phyloP scores from a whole-genome alignment of 2,888 invertebrate genomes.

The Hypselothyrea guttata region DNA sequence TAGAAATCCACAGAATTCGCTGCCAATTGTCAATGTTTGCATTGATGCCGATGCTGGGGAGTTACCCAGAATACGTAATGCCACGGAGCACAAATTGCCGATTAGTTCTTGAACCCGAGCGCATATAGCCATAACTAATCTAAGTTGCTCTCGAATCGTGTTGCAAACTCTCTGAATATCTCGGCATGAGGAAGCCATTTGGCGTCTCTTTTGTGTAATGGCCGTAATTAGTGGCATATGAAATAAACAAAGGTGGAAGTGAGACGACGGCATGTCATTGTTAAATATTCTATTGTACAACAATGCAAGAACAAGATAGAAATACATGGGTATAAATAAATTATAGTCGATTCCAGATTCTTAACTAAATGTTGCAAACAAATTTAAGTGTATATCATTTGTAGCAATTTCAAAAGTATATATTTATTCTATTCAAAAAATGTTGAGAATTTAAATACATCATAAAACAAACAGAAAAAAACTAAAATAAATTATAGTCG shows the following conservation, averaged over 20 bases:
- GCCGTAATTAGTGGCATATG: conserved; percentile 44
- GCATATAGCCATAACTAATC: conserved; percentile 49
- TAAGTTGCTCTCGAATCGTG: conserved; percentile 47
- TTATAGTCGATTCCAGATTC: no score
- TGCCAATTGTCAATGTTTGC: conserved; percentile 16
- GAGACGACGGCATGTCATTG: conserved; percentile 27
- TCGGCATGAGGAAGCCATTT: conserved; percentile 53
- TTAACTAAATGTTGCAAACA: no score
- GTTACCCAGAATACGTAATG: conserved; percentile 16
- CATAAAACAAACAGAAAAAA: no score
- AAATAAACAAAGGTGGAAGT: conserved; percentile 26
- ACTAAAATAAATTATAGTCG: no score
- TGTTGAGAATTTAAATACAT: no score
- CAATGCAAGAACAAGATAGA: not conserved
- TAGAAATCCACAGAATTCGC: conserved; percentile 1
- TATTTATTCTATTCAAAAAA: no score
- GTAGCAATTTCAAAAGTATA: no score
- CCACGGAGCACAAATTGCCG: conserved; percentile 35
- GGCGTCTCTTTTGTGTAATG: conserved; percentile 45
- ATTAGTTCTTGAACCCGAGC: conserved; percentile 62
- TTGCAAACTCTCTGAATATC: conserved; percentile 42
- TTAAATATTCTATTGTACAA: conserved; percentile 24
- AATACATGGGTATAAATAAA: no score
- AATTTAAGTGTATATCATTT: no score
- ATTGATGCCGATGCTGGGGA: conserved; percentile 2